Conservation (phyloP, 2,888 invertebrate species). For the Onchidella celtica region DNA sequence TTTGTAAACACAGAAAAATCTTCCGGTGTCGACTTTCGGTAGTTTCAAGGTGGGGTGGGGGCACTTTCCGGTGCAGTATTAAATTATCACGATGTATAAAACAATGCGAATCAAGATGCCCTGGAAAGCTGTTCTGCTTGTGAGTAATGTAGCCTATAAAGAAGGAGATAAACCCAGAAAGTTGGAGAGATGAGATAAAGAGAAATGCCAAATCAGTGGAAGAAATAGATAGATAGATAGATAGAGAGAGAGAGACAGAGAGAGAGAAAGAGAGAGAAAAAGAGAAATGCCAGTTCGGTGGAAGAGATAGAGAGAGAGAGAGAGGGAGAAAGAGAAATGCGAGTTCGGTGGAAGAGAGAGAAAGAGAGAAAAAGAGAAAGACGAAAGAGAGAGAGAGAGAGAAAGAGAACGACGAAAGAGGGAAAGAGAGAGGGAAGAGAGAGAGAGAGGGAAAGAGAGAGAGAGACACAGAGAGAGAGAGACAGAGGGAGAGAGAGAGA, state of each 20-base stretch:
- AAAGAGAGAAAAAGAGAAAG: neutral
- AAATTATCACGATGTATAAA: no score
- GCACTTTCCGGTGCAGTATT: no score
- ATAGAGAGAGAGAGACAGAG: constrained; percentile 1
- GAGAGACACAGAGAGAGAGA: neutral
- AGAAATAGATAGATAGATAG: neutral
- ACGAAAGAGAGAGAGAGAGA: neutral
- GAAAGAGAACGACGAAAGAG: constrained; percentile 2
- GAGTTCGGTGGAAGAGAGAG: constrained; percentile 21
- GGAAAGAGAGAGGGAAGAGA: constrained; percentile 25
- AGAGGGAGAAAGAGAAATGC: constrained; percentile 11
- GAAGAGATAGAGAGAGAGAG: neutral
- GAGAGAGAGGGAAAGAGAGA: constrained; percentile 17
- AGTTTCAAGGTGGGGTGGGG: no score
- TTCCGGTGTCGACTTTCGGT: no score
- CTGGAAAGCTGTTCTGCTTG: no score
- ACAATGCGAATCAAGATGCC: no score
- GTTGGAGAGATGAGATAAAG: no score
- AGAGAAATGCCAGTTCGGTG: neutral
- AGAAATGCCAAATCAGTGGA: no score
- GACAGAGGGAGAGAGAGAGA: neutral
- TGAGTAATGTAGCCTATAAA: no score
- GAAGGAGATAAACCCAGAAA: no score
- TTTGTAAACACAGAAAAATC: no score
- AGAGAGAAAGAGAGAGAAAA: neutral